A percentile compares a stretch with the other conserved stretches of the same genome.
These are phyloP conservation scores for Dendronephthya gigantea DNA, from an alignment of 64 coral and sea anemone genomes.

Conservation along the genomic window DNA sequence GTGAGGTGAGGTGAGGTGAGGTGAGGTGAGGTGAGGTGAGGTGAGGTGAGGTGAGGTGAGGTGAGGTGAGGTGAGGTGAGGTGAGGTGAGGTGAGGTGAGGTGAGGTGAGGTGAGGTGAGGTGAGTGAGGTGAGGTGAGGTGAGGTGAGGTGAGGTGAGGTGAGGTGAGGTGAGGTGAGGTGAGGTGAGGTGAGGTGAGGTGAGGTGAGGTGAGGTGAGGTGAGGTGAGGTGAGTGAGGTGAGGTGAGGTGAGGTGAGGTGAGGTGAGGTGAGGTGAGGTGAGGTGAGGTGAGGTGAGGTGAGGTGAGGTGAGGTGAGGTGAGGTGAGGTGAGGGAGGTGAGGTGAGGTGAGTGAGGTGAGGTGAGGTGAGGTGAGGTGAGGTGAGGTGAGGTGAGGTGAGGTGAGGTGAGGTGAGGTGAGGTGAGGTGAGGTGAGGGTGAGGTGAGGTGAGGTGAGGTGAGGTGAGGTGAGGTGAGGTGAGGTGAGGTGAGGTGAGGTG, in stretches of 20 bases:
- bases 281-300: background rate
- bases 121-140: background rate
- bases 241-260: background rate
- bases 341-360: background rate
- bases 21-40: background rate
- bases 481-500: conserved; percentile 5
- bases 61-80: background rate
- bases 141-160: no score
- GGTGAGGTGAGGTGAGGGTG: background rate
- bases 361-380: background rate
- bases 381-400: no score
- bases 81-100: background rate
- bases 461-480: background rate
- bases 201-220: conserved; percentile 13
- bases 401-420: background rate
- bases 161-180: no score
- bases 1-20: background rate
- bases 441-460: no score
- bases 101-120: background rate
- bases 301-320: background rate
- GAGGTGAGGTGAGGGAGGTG: background rate
- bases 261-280: background rate
- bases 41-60: background rate
- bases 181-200: background rate
- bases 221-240: conserved; percentile 4